phyloP scores from a whole-genome alignment of 2,888 invertebrate species.

The Dusona sp. region DNA sequence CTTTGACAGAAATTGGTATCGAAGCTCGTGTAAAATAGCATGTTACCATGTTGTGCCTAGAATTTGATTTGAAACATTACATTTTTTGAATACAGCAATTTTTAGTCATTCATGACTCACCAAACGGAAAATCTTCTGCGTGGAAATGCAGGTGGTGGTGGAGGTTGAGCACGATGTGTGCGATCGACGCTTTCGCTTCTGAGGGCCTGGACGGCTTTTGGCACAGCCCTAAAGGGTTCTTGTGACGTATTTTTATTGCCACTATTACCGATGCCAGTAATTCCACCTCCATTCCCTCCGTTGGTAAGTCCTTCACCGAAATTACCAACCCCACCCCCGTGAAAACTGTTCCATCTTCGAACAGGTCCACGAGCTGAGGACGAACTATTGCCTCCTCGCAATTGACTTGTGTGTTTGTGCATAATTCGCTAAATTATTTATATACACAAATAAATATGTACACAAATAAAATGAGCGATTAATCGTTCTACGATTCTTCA shows the following conservation, averaged over 20 bases:
- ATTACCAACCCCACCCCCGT: slow-evolving; percentile 79
- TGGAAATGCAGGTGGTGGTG: slow-evolving; percentile 83
- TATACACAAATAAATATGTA: background rate
- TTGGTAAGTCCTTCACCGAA: slow-evolving; percentile 70
- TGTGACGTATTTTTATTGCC: slow-evolving; percentile 73
- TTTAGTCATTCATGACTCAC: slow-evolving; percentile 78
- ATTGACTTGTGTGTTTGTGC: slow-evolving; percentile 84
- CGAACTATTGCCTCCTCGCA: slow-evolving; percentile 74
- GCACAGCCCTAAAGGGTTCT: slow-evolving; percentile 80
- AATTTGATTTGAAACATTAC: background rate
- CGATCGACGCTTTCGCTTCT: slow-evolving; percentile 83
- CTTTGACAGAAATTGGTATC: too few species aligned
- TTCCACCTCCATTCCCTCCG: slow-evolving; percentile 72
- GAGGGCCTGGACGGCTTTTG: slow-evolving; percentile 82
- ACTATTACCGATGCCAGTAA: slow-evolving; percentile 59
- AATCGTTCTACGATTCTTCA: slow-evolving; percentile 15
- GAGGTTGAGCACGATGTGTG: slow-evolving; percentile 80
- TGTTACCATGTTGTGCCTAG: background rate
- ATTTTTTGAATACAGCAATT: background rate
- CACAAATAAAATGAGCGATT: slow-evolving; percentile 18
- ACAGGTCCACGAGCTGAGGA: slow-evolving; percentile 82
- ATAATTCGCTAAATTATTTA: slow-evolving; percentile 71
- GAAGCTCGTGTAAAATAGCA: background rate
- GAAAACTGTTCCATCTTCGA: slow-evolving; percentile 85
- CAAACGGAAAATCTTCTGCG: slow-evolving; percentile 85